Evolutionary conservation across 2,113 vertebrate genomes (phyloP), one percentile per base, ranked within the genome.

Genomic region (Corythornis vintsioides): DNA sequence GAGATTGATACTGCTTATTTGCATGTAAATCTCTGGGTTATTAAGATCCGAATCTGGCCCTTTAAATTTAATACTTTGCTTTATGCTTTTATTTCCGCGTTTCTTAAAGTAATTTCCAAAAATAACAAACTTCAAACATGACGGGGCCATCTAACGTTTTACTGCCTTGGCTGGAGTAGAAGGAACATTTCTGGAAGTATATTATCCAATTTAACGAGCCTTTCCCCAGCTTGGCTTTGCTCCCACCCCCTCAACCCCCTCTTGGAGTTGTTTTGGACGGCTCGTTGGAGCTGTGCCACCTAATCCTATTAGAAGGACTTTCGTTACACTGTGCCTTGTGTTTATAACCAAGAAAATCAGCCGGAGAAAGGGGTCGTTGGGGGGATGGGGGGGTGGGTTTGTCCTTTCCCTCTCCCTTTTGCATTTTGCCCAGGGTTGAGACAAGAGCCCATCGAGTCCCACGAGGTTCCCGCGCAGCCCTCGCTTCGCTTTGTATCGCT

Each of bases 41-140:
- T 92, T 95, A 93, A 96, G 94, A 91, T 95, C 88, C 4, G 92
- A 96, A 93, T 92, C 94, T 95, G 95, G 71, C 92, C 94, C 92
- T 91, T 96, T 96, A 96, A 94, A 86, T 95, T 67, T 90, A 96
- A 96, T 91, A 83, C 94, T 81, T 42, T 18, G 48, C 89, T 86
- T 94, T 91, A 90, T 93, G 91, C 92, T 97, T 96, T 93, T 91
- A 92, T 96, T 95, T 96, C 96, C 90, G 74, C 40, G 11, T 95
- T 96, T 95, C 93, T 94, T 69, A 89, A 86, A 96, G 91, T 50
- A 93, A 95, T 96, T 96, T 96, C 94, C 95, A 94, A 88, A 92
- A 96, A 96, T 95, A 94, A 95, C 92, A 95, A 66, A 94, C 94
- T 96, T 94, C 95, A 96, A 96, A 96, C 89, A 71, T 79, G 92